Base-by-base conservation (phyloP, 1,140 invertebrate genomes). In the Heliconius congener region DNA sequence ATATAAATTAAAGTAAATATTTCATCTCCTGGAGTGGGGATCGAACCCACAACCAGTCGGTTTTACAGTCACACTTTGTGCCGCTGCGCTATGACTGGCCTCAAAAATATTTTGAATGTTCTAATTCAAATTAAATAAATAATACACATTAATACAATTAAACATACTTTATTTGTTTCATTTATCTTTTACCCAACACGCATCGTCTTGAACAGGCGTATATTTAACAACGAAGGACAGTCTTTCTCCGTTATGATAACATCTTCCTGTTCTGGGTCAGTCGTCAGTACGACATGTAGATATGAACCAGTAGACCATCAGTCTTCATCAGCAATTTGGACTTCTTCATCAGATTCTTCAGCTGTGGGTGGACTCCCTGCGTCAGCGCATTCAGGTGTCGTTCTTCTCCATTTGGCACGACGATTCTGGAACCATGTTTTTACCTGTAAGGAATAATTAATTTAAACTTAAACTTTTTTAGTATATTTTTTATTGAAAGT, bases 371-470 rank as follows among this genome's bases (percentile, higher is more conserved):
- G 92, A 81, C 91, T 94, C 60, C 88, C 90, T 0, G 88, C 75
- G 83, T 93, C 91, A 0, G 91, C 88, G 1, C 83, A 80, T 52
- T 93, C 93, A 0, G 93, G 90, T 2, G 91, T 84, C 0, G 87
- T 88, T 0, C 93, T 79, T 2, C 92, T 85, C 91, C 92, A 93
- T 75, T 93, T 93, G 16, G 92, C 92, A 16, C 92, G 88, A 3
- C 92, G 85, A 74, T 93, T 93, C 85, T 93, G 92, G 74, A 93
- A 93, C 92, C 91, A 93, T 1, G 92, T 93, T 78, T 93, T 93
- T 3, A 93, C 92, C 92, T 93, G 84, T 5, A 85, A 82, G 42
- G 6, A 19, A 73, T 72, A 16, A 72, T 42, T n/a, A 37, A 72
- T 37, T 19, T 72, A 2, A 39, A 55, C 16, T 55, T n/a, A n/a